Conservation (phyloP, 2,888 invertebrate species). For the Endotricha flammealis region DNA sequence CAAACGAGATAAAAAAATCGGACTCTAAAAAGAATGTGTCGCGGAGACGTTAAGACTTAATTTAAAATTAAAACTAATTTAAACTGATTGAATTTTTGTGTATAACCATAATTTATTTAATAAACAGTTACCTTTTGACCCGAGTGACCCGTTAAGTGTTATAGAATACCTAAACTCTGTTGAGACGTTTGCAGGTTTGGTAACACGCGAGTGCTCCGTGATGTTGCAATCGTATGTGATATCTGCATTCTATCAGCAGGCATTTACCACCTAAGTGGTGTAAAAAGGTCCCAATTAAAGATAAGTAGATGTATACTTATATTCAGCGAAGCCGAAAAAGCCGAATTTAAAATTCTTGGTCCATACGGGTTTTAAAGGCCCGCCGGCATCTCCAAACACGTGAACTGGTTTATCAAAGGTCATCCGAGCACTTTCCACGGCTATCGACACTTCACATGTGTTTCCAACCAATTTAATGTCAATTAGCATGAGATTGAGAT, state of each 20-base stretch:
- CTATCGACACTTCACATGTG: constrained; percentile 35
- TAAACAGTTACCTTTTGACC: not conserved
- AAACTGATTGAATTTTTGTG: not conserved
- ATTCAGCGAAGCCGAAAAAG: not conserved
- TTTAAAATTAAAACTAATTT: constrained; percentile 1
- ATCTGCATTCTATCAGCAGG: too few relatives aligned
- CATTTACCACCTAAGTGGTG: too few relatives aligned
- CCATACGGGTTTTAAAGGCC: not conserved
- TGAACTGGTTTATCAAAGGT: constrained; percentile 33
- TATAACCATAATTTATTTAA: too few relatives aligned
- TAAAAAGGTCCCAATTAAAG: too few relatives aligned
- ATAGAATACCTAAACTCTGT: too few relatives aligned
- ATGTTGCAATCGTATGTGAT: too few relatives aligned
- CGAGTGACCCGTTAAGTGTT: too few relatives aligned
- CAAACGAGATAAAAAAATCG: constrained; percentile 4
- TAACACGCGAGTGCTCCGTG: too few relatives aligned
- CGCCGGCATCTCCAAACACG: constrained; percentile 22
- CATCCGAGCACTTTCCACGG: constrained; percentile 43
- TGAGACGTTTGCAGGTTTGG: too few relatives aligned
- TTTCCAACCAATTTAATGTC: constrained; percentile 48
- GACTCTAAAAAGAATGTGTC: constrained; percentile 1
- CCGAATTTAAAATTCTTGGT: not conserved
- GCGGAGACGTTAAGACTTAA: not conserved
- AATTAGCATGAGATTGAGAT: constrained; percentile 43
- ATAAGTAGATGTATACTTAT: too few relatives aligned